Evolutionary conservation across 2,888 invertebrate species (phyloP).

Genomic region (Electrophaes corylata): DNA sequence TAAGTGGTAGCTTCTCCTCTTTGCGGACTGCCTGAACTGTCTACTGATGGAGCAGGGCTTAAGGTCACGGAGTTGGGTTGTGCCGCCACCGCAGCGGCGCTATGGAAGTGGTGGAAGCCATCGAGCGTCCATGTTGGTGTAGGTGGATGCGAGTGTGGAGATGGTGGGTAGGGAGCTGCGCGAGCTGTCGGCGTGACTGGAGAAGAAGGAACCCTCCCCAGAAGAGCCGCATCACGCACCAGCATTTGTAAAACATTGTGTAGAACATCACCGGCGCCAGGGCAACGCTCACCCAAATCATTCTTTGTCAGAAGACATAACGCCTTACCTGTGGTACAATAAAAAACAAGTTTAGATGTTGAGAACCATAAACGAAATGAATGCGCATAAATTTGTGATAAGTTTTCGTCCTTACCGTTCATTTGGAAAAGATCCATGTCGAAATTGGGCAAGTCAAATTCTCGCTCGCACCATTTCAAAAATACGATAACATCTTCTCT

Average conservation of each 20-base stretch:
- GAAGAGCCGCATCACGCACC: constrained; percentile 90
- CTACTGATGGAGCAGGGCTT: constrained; percentile 95
- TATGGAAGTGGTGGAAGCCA: constrained; percentile 85
- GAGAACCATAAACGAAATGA: constrained; percentile 12
- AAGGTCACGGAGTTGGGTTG: constrained; percentile 95
- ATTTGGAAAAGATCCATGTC: constrained; percentile 97
- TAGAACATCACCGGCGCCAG: constrained; percentile 96
- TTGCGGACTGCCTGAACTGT: constrained; percentile 94
- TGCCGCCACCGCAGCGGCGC: constrained; percentile 84
- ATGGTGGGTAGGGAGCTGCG: constrained; percentile 87
- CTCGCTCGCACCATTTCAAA: constrained; percentile 95
- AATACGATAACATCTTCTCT: constrained; percentile 95
- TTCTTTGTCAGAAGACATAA: constrained; percentile 94
- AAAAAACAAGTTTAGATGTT: constrained; percentile 20
- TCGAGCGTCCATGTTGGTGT: constrained; percentile 90
- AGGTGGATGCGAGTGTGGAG: constrained; percentile 92
- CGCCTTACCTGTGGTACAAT: constrained; percentile 90
- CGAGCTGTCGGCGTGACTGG: constrained; percentile 93
- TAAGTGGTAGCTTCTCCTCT: constrained; percentile 84
- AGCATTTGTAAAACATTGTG: constrained; percentile 96
- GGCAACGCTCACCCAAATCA: constrained; percentile 95
- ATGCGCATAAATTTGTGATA: constrained; percentile 9
- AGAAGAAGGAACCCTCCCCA: constrained; percentile 91
- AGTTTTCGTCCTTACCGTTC: constrained; percentile 88
- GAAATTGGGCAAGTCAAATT: constrained; percentile 95